A percentile compares a stretch with the other conserved stretches of the same genome.
Conservation (phyloP, 1,140 invertebrate species). For the Bombus soroeensis region DNA sequence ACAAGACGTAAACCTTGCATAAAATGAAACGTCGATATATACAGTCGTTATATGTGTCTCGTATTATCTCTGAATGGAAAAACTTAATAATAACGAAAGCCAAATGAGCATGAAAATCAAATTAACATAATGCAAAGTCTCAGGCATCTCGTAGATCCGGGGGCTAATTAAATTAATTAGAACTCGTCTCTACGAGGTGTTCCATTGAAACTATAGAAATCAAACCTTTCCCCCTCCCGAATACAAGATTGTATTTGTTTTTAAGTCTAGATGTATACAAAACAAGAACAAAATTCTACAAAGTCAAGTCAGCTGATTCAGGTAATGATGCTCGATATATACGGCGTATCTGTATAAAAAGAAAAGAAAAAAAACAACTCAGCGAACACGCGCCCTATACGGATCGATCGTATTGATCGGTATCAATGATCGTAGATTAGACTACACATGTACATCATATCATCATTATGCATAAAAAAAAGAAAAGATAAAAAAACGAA, state of each 20-base stretch:
- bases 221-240: slow-evolving; percentile 46
- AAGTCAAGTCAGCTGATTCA: slow-evolving; percentile 44
- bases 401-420: slow-evolving; percentile 38
- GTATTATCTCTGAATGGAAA: slow-evolving; percentile 64
- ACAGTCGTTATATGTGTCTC: slow-evolving; percentile 56
- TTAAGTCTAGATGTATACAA: slow-evolving; percentile 65
- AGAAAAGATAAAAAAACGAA: slow-evolving; percentile 43
- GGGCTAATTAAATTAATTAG: slow-evolving; percentile 37
- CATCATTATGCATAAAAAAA: slow-evolving; percentile 67
- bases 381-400: slow-evolving; percentile 18
- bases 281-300: slow-evolving; percentile 24
- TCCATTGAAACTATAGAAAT: slow-evolving; percentile 58
- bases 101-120: slow-evolving; percentile 72
- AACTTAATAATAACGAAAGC: slow-evolving; percentile 61
- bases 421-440: slow-evolving; percentile 58
- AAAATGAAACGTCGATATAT: slow-evolving; percentile 49
- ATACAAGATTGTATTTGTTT: slow-evolving; percentile 68
- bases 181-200: slow-evolving; percentile 44
- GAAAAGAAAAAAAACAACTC: neutral
- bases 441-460: slow-evolving; percentile 72
- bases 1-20: slow-evolving; percentile 24
- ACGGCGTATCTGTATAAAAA: slow-evolving; percentile 18
- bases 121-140: slow-evolving; percentile 64
- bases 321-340: neutral
- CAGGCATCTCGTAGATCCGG: slow-evolving; percentile 46